Evolutionary conservation across 1,140 invertebrate species (phyloP).

Genomic region (Asbolus verrucosus): DNA sequence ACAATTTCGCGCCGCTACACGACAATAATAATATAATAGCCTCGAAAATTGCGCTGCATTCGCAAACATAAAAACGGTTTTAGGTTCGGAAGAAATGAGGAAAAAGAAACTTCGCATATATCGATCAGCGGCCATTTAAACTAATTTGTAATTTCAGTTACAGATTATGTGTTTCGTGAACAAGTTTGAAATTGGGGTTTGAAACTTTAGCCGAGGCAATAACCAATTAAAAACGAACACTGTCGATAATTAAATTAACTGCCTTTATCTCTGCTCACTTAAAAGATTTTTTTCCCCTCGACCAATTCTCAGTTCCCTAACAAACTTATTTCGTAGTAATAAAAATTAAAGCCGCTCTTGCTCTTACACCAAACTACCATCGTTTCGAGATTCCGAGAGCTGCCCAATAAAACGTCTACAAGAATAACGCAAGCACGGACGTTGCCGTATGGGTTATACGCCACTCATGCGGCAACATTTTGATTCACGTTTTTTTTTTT

Average conservation of each 20-base stretch:
- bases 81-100: neutral
- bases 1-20: constrained; percentile 7
- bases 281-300: constrained; percentile 37
- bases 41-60: constrained; percentile 1
- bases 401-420: too few relatives aligned
- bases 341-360: constrained; percentile 5
- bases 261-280: constrained; percentile 29
- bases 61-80: constrained; percentile 21
- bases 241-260: constrained; percentile 37
- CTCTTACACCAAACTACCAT: neutral
- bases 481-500: too few relatives aligned
- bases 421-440: too few relatives aligned
- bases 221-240: constrained; percentile 32
- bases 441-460: too few relatives aligned
- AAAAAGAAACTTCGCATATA: constrained; percentile 12
- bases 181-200: constrained; percentile 34
- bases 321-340: constrained; percentile 25
- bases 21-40: constrained; percentile 29
- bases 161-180: constrained; percentile 35
- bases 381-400: neutral
- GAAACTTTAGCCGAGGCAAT: constrained; percentile 29
- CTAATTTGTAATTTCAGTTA: constrained; percentile 25
- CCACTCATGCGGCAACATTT: too few relatives aligned
- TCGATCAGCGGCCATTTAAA: constrained; percentile 8
- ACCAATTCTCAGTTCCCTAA: constrained; percentile 6